These are phyloP conservation scores for Pyrocoelia pectoralis DNA, from an alignment of 2,888 invertebrate genomes.

Conservation along the genomic window DNA sequence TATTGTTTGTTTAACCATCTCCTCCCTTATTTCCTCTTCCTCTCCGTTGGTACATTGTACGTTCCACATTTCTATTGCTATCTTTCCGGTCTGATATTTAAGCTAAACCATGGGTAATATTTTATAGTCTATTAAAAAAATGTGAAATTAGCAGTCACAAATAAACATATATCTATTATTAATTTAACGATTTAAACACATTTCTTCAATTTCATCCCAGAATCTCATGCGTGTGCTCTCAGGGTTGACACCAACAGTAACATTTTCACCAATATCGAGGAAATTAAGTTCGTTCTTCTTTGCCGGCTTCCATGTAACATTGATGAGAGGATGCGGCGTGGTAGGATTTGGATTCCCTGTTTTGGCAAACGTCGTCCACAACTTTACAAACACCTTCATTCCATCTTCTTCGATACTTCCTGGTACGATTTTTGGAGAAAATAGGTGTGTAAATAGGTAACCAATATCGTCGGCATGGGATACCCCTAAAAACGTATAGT, in stretches of 20 bases:
- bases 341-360: slow-evolving; percentile 34
- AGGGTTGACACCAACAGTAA: slow-evolving; percentile 39
- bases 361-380: slow-evolving; percentile 51
- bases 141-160: no score
- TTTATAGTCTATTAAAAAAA: no score
- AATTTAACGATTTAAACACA: slow-evolving; percentile 12
- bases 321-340: slow-evolving; percentile 26
- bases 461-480: slow-evolving; percentile 49
- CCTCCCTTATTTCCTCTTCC: no score
- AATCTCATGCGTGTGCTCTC: slow-evolving; percentile 41
- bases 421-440: slow-evolving; percentile 36
- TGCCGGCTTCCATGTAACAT: slow-evolving; percentile 39
- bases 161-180: no score
- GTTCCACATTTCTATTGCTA: no score
- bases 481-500: slow-evolving; percentile 45
- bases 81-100: no score
- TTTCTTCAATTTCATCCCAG: slow-evolving; percentile 40
- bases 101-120: no score
- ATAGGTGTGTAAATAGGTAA: slow-evolving; percentile 45
- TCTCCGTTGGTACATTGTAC: no score
- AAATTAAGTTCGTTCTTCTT: slow-evolving; percentile 32
- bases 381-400: slow-evolving; percentile 42
- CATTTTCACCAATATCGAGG: slow-evolving; percentile 41
- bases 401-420: slow-evolving; percentile 40
- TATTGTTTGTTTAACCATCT: no score